A percentile compares a stretch with the other conserved stretches of the same genome.
phyloP scores from a whole-genome alignment of 2,797 vertebrate genomes.

The Falco biarmicus region DNA sequence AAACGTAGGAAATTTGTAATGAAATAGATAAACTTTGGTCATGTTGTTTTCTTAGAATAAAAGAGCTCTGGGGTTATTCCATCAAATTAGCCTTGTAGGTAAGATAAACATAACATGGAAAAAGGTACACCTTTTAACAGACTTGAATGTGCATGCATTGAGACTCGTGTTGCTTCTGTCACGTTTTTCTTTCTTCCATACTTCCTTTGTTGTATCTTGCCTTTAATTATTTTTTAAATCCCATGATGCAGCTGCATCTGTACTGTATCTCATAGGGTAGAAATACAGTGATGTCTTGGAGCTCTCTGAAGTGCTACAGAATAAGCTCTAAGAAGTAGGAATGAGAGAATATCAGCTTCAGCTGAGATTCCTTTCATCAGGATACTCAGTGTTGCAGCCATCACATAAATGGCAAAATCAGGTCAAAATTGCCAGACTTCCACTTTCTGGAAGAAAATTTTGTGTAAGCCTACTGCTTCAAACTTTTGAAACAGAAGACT shows the following conservation, averaged over 20 bases:
- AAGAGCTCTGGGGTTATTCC: background rate
- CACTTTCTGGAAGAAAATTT: background rate
- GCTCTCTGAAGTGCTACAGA: conserved; percentile 51
- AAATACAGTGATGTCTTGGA: background rate
- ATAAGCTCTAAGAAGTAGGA: conserved; percentile 33
- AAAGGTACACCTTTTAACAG: background rate
- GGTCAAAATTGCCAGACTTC: conserved; percentile 44
- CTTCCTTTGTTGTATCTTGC: conserved; percentile 18
- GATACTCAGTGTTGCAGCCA: background rate
- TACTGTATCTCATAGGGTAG: background rate
- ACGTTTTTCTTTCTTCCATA: background rate
- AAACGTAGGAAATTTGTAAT: background rate
- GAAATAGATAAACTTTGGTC: background rate
- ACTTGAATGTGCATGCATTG: background rate
- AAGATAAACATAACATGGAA: background rate
- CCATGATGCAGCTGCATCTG: background rate
- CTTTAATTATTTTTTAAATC: conserved; percentile 54
- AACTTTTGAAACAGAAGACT: background rate
- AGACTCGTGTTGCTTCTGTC: background rate
- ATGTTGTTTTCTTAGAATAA: background rate
- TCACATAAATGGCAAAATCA: conserved; percentile 6
- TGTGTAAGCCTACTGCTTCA: background rate
- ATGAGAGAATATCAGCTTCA: background rate
- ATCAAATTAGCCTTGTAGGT: background rate
- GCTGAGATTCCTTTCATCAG: conserved; percentile 36